Base-by-base conservation (phyloP, 2,113 vertebrate genomes). In the Stictonetta naevosa region DNA sequence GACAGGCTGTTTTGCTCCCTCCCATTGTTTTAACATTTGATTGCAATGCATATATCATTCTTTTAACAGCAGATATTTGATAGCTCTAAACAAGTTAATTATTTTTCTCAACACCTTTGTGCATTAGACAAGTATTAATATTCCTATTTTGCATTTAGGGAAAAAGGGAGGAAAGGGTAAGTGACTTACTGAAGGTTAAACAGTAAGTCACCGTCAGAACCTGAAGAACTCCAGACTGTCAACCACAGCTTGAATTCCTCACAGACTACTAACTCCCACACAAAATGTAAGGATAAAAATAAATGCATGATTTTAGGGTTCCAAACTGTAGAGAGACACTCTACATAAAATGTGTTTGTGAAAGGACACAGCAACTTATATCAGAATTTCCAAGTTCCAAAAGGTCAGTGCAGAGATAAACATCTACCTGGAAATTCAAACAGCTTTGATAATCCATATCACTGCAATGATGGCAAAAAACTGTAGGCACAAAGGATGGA, bases 61-160 rank as follows among this genome's bases (percentile, higher is more conserved):
- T 76, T 90, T 85, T 86, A 82, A 44, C 22, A 81, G 87, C 71
- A 83, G 78, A 93, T 77, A 91, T 88, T 83, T 76, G 85, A 95
- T 93, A 76, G 74, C 83, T 95, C 75, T 94, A 96, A 95, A 95
- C 64, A 94, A 95, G 83, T 83, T 92, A 95, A 96, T 97, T 93
- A 86, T 50, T 80, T 94, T 96, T 94, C 93, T 92, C 88, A 89
- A 81, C 87, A 89, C 74, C 69, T 72, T 77, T 87, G 84, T 86
- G 84, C 64, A 80, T 75, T 77, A 96, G 56, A 69, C 44, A 86
- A 88, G 59, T 40, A 95, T 76, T 95, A 78, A 72, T 92, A 94
- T 82, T 88, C 79, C 38, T 38, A 15, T 83, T 97, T 95, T 64
- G 67, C 38, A 79, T 38, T 33, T 53, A 72, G 79, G 68, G 86